These are phyloP conservation scores for Lytechinus pictus DNA, from an alignment of 35 echinoderm and acorn worm species.

Conservation along the genomic window DNA sequence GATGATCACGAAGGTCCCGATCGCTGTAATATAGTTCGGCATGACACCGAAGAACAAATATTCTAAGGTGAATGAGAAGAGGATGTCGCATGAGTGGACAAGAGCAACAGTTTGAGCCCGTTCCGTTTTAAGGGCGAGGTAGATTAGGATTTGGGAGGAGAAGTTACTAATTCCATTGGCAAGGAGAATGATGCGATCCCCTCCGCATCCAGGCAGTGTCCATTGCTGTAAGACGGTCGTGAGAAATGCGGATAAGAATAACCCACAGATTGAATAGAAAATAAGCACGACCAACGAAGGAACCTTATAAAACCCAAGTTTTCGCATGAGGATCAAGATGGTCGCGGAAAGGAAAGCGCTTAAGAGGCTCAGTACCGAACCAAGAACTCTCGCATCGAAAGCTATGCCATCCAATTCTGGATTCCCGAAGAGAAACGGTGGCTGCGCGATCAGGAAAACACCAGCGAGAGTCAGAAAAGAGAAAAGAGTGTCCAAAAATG, in stretches of 20 bases:
- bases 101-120: background rate
- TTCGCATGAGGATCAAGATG: background rate
- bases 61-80: background rate
- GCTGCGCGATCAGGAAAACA: conserved; percentile 20
- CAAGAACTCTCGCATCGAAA: background rate
- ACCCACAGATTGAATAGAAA: background rate
- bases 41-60: conserved; percentile 20
- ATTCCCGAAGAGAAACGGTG: background rate
- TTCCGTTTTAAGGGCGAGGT: background rate
- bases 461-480: background rate
- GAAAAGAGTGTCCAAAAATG: conserved; percentile 1
- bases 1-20: conserved; percentile 10
- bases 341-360: background rate
- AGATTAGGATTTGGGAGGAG: background rate
- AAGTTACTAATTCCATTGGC: background rate
- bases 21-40: background rate
- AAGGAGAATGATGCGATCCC: conserved; percentile 20
- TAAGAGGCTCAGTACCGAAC: background rate
- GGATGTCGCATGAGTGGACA: background rate
- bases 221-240: background rate
- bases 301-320: background rate
- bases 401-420: background rate
- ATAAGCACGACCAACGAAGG: background rate
- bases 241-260: background rate
- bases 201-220: conserved; percentile 12